Conservation (phyloP, 2,797 vertebrate genomes). For the Tachyglossus aculeatus region DNA sequence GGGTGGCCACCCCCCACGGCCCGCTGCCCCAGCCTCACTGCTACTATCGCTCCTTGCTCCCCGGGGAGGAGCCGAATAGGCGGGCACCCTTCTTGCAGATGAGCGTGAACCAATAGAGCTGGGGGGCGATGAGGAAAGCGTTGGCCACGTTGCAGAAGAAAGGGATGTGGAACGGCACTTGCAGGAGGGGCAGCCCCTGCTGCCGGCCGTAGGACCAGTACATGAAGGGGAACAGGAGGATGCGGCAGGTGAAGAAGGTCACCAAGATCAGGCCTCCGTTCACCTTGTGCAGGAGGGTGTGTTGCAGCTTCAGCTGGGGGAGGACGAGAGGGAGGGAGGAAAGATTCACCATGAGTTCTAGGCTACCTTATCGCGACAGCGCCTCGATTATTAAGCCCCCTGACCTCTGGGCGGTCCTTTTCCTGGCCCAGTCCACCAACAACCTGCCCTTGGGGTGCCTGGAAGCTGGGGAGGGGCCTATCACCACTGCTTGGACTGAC, state of each 20-base stretch:
- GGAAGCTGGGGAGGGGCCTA: no score
- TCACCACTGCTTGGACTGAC: no score
- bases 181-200: constrained; percentile 80
- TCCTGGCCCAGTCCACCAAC: no score
- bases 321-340: neutral
- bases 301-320: constrained; percentile 82
- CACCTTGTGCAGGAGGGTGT: constrained; percentile 89
- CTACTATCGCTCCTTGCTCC: constrained; percentile 59
- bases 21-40: neutral
- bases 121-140: constrained; percentile 88
- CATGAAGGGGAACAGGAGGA: constrained; percentile 96
- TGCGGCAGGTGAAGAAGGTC: constrained; percentile 93
- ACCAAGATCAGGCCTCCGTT: constrained; percentile 88
- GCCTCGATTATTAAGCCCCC: neutral
- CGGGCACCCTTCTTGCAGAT: constrained; percentile 89
- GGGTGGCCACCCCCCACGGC: neutral
- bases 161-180: constrained; percentile 89
- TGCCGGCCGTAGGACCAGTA: constrained; percentile 88
- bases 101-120: constrained; percentile 96
- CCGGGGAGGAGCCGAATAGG: constrained; percentile 75
- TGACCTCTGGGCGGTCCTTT: neutral
- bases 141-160: constrained; percentile 88
- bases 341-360: neutral
- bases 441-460: no score
- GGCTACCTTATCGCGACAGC: neutral